phyloP scores from a whole-genome alignment of 2,888 invertebrate genomes.

The Agonopterix arenella region DNA sequence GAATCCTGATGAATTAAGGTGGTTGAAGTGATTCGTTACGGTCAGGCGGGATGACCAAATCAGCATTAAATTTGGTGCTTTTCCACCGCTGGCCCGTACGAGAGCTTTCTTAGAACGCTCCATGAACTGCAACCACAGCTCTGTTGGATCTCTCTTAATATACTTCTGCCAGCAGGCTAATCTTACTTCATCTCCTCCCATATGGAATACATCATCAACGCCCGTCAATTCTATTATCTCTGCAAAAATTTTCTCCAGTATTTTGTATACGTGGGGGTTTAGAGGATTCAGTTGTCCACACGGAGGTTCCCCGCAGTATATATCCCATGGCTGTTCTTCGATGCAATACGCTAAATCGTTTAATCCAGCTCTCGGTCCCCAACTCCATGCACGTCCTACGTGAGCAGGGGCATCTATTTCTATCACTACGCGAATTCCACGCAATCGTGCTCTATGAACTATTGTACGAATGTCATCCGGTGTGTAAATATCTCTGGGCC shows the following conservation, averaged over 20 bases:
- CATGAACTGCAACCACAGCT: conserved; percentile 87
- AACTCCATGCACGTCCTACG: conserved; percentile 91
- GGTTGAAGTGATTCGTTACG: conserved; percentile 81
- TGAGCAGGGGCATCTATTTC: conserved; percentile 96
- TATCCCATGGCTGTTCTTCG: conserved; percentile 87
- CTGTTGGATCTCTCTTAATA: conserved; percentile 84
- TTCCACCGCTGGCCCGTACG: conserved; percentile 77
- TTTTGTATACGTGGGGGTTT: conserved; percentile 84
- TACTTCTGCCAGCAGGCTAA: conserved; percentile 86
- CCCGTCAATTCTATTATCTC: conserved; percentile 85
- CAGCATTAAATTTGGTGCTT: conserved; percentile 74
- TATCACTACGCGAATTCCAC: conserved; percentile 90
- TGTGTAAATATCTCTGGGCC: conserved; percentile 85
- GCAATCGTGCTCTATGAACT: conserved; percentile 83
- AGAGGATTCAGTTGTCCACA: conserved; percentile 91
- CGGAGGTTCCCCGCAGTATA: conserved; percentile 89
- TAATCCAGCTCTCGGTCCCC: conserved; percentile 85
- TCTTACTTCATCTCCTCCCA: conserved; percentile 90
- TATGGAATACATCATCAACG: conserved; percentile 86
- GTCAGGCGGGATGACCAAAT: conserved; percentile 88
- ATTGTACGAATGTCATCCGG: conserved; percentile 83
- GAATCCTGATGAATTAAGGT: conserved; percentile 71
- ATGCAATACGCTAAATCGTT: conserved; percentile 89
- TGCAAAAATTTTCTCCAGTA: conserved; percentile 84
- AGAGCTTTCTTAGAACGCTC: conserved; percentile 78